phyloP scores from a whole-genome alignment of 2,113 vertebrate species.

The Xenopus borealis region DNA sequence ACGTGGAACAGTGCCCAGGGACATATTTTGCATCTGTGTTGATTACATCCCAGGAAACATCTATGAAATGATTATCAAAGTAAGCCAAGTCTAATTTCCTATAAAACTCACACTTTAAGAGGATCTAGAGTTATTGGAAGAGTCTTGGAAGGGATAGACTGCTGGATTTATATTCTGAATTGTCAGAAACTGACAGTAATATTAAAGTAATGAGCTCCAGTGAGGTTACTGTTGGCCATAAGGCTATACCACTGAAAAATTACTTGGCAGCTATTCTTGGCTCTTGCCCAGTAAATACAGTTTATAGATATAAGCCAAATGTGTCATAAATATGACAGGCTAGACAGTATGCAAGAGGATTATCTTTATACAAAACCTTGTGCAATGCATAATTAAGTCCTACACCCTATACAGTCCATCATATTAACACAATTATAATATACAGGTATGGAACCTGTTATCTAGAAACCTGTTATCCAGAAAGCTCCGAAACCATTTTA shows the following conservation, averaged over 20 bases:
- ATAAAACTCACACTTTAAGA: slow-evolving; percentile 27
- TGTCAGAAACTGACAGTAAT: slow-evolving; percentile 40
- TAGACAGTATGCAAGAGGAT: slow-evolving; percentile 11
- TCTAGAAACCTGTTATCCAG: no score
- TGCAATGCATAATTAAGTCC: background rate
- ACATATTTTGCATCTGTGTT: background rate
- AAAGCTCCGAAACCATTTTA: no score
- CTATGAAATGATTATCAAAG: slow-evolving; percentile 23
- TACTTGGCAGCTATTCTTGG: slow-evolving; percentile 24
- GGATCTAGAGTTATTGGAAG: slow-evolving; percentile 23
- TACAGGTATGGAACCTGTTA: no score
- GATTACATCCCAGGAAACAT: slow-evolving; percentile 8
- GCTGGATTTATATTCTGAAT: slow-evolving; percentile 22
- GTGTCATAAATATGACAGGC: background rate
- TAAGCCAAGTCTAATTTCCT: slow-evolving; percentile 6
- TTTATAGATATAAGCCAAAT: slow-evolving; percentile 10
- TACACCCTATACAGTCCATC: no score
- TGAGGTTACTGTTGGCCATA: slow-evolving; percentile 39
- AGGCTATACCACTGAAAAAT: slow-evolving; percentile 25
- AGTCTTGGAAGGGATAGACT: slow-evolving; percentile 26
- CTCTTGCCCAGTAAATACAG: slow-evolving; percentile 13
- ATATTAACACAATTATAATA: no score
- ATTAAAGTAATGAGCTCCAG: slow-evolving; percentile 45
- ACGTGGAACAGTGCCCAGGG: no score
- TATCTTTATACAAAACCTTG: slow-evolving; percentile 9